These are phyloP conservation scores for Pantherophis alleghaniensis DNA, from an alignment of 2,797 vertebrate species.

Conservation along the genomic window DNA sequence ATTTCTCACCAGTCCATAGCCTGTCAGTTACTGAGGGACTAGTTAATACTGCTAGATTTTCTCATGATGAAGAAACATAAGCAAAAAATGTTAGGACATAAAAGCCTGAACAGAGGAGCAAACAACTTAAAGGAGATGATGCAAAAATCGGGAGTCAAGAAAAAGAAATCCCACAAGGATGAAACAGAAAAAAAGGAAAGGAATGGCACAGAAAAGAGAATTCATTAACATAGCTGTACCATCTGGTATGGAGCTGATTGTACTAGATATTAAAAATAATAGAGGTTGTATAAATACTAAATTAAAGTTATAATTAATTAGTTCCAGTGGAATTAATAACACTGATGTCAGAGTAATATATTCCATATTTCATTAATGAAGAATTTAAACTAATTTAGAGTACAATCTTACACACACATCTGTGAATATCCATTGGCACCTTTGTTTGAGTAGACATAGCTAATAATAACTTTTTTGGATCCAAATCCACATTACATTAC, in stretches of 20 bases:
- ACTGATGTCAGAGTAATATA: not conserved
- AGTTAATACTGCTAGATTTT: not conserved
- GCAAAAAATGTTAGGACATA: not conserved
- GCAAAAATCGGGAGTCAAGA: not conserved
- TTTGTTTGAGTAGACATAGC: not conserved
- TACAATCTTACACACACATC: not conserved
- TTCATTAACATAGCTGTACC: not conserved
- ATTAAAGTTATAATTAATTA: not conserved
- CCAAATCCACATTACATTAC: not conserved
- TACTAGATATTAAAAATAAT: not conserved
- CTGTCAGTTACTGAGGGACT: not conserved
- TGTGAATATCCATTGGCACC: not conserved
- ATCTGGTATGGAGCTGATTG: not conserved
- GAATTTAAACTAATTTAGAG: not conserved
- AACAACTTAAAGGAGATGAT: not conserved
- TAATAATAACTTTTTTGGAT: not conserved
- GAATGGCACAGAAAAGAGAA: not conserved
- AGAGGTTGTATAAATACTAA: not conserved
- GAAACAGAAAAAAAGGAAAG: not conserved
- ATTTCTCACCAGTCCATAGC: not conserved
- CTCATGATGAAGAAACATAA: not conserved
- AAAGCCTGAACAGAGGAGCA: not conserved
- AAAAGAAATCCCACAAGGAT: not conserved
- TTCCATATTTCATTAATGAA: not conserved
- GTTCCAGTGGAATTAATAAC: not conserved